Conservation (phyloP, 2,888 invertebrate species). For the Serrognathus titanus region DNA sequence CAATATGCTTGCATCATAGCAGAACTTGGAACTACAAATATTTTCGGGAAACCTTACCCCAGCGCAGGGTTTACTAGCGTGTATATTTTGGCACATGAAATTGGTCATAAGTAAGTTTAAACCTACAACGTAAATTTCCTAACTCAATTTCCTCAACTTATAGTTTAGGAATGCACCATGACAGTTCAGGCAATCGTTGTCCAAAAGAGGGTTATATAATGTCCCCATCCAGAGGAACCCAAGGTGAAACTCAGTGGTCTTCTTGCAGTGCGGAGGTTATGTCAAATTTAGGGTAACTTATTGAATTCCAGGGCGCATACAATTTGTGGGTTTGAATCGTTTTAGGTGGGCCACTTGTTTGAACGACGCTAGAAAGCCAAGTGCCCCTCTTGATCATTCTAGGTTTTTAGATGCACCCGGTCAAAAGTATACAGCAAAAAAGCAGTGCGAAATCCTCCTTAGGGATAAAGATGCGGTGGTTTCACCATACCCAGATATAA, state of each 20-base stretch:
- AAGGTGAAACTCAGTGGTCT: conserved; percentile 77
- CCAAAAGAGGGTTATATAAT: conserved; percentile 76
- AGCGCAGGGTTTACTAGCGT: conserved; percentile 82
- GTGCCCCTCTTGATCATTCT: conserved; percentile 58
- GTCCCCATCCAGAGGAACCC: conserved; percentile 76
- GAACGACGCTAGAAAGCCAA: conserved; percentile 55
- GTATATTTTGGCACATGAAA: conserved; percentile 79
- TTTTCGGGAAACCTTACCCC: conserved; percentile 73
- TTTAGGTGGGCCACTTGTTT: conserved; percentile 64
- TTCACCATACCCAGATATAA: conserved; percentile 45
- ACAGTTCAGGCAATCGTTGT: conserved; percentile 68
- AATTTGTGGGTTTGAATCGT: conserved; percentile 13
- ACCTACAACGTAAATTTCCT: neutral
- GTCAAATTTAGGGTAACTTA: conserved; percentile 55
- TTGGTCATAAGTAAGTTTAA: conserved; percentile 72
- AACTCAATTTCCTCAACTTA: conserved; percentile 12
- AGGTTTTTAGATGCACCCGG: conserved; percentile 66
- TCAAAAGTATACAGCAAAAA: conserved; percentile 66
- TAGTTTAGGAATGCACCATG: conserved; percentile 79
- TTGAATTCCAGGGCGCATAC: neutral
- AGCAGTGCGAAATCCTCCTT: conserved; percentile 70
- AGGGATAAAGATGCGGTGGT: conserved; percentile 65
- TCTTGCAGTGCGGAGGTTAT: conserved; percentile 68
- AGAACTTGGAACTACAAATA: conserved; percentile 71
- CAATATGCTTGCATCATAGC: conserved; percentile 74